Evolutionary conservation across 1,140 invertebrate species (phyloP).

Genomic region (Sycophila sp.): DNA sequence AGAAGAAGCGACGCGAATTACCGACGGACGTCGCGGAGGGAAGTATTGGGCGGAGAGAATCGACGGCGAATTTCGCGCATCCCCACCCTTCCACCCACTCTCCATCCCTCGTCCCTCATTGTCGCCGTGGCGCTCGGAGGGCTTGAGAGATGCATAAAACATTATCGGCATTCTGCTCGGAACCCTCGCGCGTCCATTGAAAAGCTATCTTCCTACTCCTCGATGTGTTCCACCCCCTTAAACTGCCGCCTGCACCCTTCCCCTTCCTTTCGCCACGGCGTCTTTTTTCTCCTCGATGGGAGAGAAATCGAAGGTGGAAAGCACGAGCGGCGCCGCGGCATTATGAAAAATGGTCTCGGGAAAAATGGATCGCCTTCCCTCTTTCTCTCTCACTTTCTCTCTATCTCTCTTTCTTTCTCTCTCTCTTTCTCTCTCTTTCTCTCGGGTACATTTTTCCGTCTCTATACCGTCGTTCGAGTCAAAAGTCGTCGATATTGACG

Average conservation of each 20-base stretch:
- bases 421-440: neutral
- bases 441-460: too few relatives aligned
- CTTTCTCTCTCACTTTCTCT: neutral
- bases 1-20: neutral
- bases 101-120: slow-evolving; percentile 2
- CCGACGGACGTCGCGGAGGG: too few relatives aligned
- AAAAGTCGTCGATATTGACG: neutral
- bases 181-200: neutral
- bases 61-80: neutral
- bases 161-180: slow-evolving; percentile 22
- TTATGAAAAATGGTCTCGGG: slow-evolving; percentile 28
- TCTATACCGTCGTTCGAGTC: neutral
- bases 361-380: slow-evolving; percentile 30
- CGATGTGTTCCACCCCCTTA: neutral
- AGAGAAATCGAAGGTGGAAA: slow-evolving; percentile 22
- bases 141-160: slow-evolving; percentile 28
- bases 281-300: neutral
- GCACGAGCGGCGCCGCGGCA: slow-evolving; percentile 10
- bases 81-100: too few relatives aligned
- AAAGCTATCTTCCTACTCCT: slow-evolving; percentile 19
- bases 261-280: too few relatives aligned
- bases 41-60: too few relatives aligned
- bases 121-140: neutral
- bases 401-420: neutral
- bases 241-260: neutral